These are phyloP conservation scores for Steinernema scapterisci DNA, from an alignment of 2,888 invertebrate species.

Conservation along the genomic window DNA sequence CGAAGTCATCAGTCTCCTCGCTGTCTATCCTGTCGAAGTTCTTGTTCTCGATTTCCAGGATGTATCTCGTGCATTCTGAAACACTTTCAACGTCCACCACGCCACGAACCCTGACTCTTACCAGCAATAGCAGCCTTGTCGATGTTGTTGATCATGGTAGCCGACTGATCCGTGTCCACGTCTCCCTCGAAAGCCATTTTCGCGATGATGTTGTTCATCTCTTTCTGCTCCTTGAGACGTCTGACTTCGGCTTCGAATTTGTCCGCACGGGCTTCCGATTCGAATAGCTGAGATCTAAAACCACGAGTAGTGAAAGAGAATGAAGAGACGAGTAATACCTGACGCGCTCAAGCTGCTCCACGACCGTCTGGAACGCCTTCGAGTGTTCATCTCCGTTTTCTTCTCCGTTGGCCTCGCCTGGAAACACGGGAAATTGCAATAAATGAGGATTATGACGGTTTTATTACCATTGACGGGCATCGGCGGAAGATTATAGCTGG, in stretches of 20 bases:
- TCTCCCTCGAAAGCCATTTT: constrained; percentile 27
- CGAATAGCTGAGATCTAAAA: constrained; percentile 79
- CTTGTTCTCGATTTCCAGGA: background rate
- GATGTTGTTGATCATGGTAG: background rate
- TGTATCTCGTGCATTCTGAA: constrained; percentile 20
- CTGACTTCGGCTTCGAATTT: constrained; percentile 70
- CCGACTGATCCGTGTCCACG: background rate
- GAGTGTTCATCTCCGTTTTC: constrained; percentile 3
- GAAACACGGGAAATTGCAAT: too few relatives aligned
- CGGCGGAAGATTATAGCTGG: background rate
- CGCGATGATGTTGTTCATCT: constrained; percentile 21
- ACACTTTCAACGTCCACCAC: background rate
- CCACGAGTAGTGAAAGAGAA: constrained; percentile 37
- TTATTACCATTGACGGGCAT: constrained; percentile 19
- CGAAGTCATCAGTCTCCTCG: background rate
- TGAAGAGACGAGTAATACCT: constrained; percentile 33
- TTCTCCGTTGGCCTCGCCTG: constrained; percentile 13
- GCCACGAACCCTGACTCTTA: too few relatives aligned
- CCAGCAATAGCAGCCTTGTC: constrained; percentile 28
- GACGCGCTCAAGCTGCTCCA: constrained; percentile 6
- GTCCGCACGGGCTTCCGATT: constrained; percentile 82
- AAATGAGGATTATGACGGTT: background rate
- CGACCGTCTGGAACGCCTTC: constrained; percentile 31
- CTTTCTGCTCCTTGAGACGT: constrained; percentile 27
- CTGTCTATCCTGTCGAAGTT: background rate